phyloP scores from a whole-genome alignment of 2,113 vertebrate genomes.

The Zosterops hypoxanthus region DNA sequence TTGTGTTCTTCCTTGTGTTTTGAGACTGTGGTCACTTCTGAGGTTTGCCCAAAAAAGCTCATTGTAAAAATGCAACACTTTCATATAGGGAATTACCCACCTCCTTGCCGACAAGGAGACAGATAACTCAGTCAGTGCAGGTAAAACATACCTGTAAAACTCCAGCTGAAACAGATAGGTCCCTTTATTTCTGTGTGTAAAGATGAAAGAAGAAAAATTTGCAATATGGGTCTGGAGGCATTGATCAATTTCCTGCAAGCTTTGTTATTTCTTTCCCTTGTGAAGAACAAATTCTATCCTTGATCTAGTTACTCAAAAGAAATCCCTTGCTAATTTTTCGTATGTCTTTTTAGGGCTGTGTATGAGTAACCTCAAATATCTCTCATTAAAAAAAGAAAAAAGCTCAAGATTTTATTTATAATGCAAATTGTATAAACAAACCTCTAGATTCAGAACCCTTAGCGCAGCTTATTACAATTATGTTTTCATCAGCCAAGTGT shows the following conservation, averaged over 20 bases:
- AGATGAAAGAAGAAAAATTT: neutral
- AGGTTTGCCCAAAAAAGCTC: neutral
- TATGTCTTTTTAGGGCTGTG: neutral
- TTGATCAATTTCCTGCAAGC: neutral
- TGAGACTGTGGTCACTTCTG: slow-evolving; percentile 71
- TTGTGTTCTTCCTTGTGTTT: slow-evolving; percentile 79
- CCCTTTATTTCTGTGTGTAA: neutral
- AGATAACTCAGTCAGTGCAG: neutral
- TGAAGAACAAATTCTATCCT: neutral
- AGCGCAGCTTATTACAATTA: neutral
- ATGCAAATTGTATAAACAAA: neutral
- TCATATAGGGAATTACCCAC: neutral
- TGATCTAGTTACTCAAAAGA: neutral
- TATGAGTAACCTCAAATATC: neutral
- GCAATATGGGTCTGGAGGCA: neutral
- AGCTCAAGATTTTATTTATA: neutral
- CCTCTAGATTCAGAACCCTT: neutral
- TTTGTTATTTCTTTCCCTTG: neutral
- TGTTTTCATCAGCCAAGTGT: neutral
- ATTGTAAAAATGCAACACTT: neutral
- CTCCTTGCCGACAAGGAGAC: neutral
- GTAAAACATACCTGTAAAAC: neutral
- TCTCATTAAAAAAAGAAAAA: neutral
- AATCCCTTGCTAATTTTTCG: neutral
- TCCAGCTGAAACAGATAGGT: neutral